These are phyloP conservation scores for Dryomyza anilis DNA, from an alignment of 2,888 invertebrate genomes.

Conservation along the genomic window DNA sequence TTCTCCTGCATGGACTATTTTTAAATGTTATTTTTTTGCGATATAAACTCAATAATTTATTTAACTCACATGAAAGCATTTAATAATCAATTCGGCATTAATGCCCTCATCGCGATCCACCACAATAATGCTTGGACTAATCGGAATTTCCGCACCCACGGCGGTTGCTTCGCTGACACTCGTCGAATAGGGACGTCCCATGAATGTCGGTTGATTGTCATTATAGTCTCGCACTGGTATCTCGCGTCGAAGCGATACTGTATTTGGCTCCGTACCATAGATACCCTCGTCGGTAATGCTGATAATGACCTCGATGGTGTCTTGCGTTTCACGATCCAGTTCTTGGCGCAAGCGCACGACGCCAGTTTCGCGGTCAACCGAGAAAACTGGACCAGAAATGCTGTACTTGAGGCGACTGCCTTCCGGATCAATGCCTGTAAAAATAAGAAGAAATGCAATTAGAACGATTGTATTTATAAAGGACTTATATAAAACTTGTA, in stretches of 20 bases:
- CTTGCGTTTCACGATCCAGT: constrained; percentile 74
- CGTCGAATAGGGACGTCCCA: constrained; percentile 75
- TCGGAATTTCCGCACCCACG: constrained; percentile 68
- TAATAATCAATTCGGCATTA: constrained; percentile 72
- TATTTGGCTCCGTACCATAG: constrained; percentile 75
- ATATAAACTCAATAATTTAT: background rate
- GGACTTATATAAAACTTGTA: no score
- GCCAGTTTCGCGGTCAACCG: constrained; percentile 76
- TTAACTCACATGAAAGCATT: constrained; percentile 66
- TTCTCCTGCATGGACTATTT: constrained; percentile 63
- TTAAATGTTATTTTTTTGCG: background rate
- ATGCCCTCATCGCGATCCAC: constrained; percentile 75
- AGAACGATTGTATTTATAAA: no score
- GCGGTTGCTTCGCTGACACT: constrained; percentile 72
- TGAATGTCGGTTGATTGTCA: constrained; percentile 78
- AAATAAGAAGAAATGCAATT: constrained; percentile 13
- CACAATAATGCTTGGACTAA: constrained; percentile 68
- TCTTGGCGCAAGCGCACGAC: constrained; percentile 74
- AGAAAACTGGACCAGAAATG: constrained; percentile 81
- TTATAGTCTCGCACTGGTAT: constrained; percentile 80
- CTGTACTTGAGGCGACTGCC: constrained; percentile 75
- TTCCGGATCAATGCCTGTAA: constrained; percentile 74
- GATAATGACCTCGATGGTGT: constrained; percentile 77
- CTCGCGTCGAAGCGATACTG: constrained; percentile 76
- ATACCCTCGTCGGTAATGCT: constrained; percentile 80